Conservation (phyloP, 2,797 vertebrate species). For the Premnoplex brunnescens region DNA sequence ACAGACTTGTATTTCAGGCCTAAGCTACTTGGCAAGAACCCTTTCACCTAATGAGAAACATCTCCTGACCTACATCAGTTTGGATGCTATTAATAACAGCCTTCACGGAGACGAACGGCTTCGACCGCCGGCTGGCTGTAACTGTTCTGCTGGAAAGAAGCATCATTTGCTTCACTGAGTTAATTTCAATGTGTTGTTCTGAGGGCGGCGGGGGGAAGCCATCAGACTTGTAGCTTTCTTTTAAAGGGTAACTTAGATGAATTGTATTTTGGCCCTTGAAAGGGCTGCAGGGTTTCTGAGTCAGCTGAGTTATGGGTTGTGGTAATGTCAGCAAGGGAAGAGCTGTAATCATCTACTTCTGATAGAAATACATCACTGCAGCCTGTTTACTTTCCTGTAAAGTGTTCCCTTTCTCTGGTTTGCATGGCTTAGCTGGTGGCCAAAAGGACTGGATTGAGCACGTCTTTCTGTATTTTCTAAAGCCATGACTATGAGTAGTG, state of each 20-base stretch:
- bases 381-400: background rate
- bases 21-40: constrained; percentile 56
- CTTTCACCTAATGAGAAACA: constrained; percentile 65
- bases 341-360: background rate
- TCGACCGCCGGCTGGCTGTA: background rate
- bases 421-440: background rate
- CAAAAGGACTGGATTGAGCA: background rate
- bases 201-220: background rate
- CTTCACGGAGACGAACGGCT: background rate
- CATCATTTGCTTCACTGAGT: constrained; percentile 32
- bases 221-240: background rate
- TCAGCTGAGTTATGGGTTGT: constrained; percentile 15
- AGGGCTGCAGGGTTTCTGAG: constrained; percentile 7
- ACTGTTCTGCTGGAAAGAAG: constrained; percentile 8
- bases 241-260: background rate
- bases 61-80: constrained; percentile 65
- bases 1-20: constrained; percentile 39
- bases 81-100: constrained; percentile 62
- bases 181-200: background rate
- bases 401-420: background rate
- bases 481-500: background rate
- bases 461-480: background rate
- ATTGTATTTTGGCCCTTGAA: background rate
- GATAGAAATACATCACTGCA: background rate
- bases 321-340: background rate